Evolutionary conservation across 2,797 vertebrate genomes (phyloP), one percentile per base, ranked within the genome.

Genomic region (Rhabdomys pumilio): DNA sequence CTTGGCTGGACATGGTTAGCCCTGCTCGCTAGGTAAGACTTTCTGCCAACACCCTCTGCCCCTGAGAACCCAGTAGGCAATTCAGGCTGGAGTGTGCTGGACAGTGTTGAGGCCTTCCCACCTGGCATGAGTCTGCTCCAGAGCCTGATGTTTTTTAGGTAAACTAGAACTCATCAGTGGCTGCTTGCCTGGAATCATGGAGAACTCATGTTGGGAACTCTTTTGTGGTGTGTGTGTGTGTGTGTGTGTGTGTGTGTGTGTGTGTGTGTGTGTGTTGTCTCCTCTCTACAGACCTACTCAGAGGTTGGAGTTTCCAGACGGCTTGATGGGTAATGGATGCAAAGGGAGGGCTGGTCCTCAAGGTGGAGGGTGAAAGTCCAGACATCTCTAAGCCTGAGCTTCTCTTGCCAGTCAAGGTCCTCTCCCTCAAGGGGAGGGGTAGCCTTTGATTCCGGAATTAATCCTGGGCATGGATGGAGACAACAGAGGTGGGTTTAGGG

Each of bases 281-380:
- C n/a, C 53, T 13, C 53, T 86, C 89, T 63, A 82, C 57, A 31
- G 17, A 31, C 93, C 77, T 31, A 50, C 79, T 89, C 50, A 26
- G 50, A 65, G 59, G 44, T 20, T 72, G 67, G 29, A 1, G 41
- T 63, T 94, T 97, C 94, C 93, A 83, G 88, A 86, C 89, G 86
- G 95, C 55, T 85, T 69, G 3, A 22, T 34, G 7, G 15, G 69
- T 81, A 6, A 6, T 67, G 22, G 81, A 82, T 85, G 81, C 44
- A 15, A 55, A 80, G 61, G 63, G 29, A 29, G 65, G 65, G 31
- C 19, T 38, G 50, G 50, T 87, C 31, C 88, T 61, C 41, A 4
- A 55, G 73, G 59, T 34, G 5, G 6, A 38, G 22, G 41, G 88
- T 50, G 44, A 19, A 13, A 53, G 20, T 59, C 26, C 19, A 17